Evolutionary conservation across 2,888 invertebrate species (phyloP).

Genomic region (Cremastinae sp.): DNA sequence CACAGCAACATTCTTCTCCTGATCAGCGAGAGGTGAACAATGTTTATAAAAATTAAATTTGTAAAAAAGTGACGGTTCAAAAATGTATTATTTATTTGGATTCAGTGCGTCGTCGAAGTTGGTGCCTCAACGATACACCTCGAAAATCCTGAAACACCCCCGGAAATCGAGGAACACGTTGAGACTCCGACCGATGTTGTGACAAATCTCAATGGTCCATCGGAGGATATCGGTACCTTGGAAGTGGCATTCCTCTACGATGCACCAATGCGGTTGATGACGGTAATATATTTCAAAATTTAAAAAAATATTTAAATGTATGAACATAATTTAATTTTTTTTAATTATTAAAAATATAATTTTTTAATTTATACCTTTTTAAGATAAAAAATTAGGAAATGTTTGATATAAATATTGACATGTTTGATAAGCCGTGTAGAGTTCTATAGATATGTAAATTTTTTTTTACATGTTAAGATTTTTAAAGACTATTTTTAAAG

Average conservation of each 20-base stretch:
- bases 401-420: too few relatives aligned
- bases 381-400: too few relatives aligned
- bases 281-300: constrained; percentile 79
- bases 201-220: constrained; percentile 69
- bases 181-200: constrained; percentile 78
- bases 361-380: too few relatives aligned
- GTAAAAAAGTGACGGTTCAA: background rate
- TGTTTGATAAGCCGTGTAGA: too few relatives aligned
- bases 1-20: constrained; percentile 55
- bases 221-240: constrained; percentile 83
- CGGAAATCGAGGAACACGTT: constrained; percentile 72
- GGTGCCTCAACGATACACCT: constrained; percentile 73
- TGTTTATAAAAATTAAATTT: background rate
- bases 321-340: too few relatives aligned
- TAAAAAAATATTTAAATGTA: background rate
- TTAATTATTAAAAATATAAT: too few relatives aligned
- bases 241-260: constrained; percentile 95
- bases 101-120: constrained; percentile 77
- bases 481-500: too few relatives aligned
- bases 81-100: background rate
- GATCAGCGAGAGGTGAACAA: constrained; percentile 69
- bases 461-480: too few relatives aligned
- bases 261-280: constrained; percentile 95
- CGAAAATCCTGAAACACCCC: constrained; percentile 70
- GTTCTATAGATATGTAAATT: too few relatives aligned